Base-by-base conservation (phyloP, 2,113 vertebrate genomes). In the Lepus americanus region DNA sequence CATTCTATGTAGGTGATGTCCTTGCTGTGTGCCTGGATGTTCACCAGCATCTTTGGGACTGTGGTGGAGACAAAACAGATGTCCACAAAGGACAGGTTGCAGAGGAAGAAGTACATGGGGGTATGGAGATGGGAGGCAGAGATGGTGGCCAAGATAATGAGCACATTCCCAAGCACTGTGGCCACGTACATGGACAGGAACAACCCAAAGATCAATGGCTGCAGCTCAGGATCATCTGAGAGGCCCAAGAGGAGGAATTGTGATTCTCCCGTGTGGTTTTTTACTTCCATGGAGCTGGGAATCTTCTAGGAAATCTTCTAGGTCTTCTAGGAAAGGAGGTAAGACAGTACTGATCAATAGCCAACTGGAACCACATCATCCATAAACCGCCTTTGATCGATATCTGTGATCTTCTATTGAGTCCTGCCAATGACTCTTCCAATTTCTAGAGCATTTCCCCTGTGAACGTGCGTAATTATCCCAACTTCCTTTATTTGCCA, bases 181-280 rank as follows among this genome's bases (percentile, higher is more conserved):
- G 13, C 20, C 39, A 25, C 20, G 36, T 80, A 92, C 78, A 84
- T 79, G 44, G 20, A 78, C 33, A 92, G 33, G 5, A 92, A 84
- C 4, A 92, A 17, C 55, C 55, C 78, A 74, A 83, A 93, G 27
- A 94, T 23, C 4, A 96, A 0, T 0, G 89, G 73, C 51, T 95
- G 88, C 19, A 94, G n/a, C 23, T 81, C 67, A 9, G 33, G 33
- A 36, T 86, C 29, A 5, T 89, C 89, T 16, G 85, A 94, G 66
- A 95, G 63, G 7, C 92, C 79, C 51, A n/a, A 6, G 53, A 95
- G 88, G 17, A 95, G 20, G 25, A 96, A 95, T 5, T 66, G 33
- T 66, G 61, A 49, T 29, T 29, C 4, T 44, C 14, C 9, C 29
- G 80, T 82, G 7, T 67, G 14, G 25, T 96, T 93, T 73, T 44